Evolutionary conservation across 2,797 vertebrate species (phyloP).

Genomic region (Arctocebus calabarensis): DNA sequence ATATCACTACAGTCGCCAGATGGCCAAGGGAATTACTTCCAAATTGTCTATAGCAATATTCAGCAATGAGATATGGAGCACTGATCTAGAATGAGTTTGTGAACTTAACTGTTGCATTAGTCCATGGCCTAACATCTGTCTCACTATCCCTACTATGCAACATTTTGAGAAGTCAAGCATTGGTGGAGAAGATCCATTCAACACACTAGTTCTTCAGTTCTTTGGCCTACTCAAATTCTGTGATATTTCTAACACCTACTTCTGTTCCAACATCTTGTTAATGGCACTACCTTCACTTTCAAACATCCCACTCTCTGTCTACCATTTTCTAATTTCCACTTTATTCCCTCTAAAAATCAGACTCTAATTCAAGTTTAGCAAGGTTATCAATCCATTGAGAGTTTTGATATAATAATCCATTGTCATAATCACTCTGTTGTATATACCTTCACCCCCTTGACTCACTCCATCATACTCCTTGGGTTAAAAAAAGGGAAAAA

Average conservation of each 20-base stretch:
- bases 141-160: background rate
- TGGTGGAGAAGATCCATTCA: background rate
- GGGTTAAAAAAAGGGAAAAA: background rate
- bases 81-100: too few species aligned
- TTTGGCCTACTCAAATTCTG: background rate
- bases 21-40: too few species aligned
- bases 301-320: background rate
- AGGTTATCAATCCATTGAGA: background rate
- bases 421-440: background rate
- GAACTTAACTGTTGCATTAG: background rate
- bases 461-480: background rate
- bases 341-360: conserved; percentile 21
- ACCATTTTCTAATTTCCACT: background rate
- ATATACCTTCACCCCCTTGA: background rate
- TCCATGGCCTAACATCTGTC: background rate
- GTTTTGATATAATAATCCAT: background rate
- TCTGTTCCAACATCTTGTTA: background rate
- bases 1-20: too few species aligned
- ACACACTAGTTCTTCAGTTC: background rate
- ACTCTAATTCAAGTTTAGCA: background rate
- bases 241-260: background rate
- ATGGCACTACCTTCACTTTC: background rate
- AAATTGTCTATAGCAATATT: too few species aligned
- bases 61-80: too few species aligned
- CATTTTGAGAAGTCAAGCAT: background rate